Evolutionary conservation across 2,113 vertebrate species (phyloP), one percentile per base, ranked within the genome.

Genomic region (Hippocampus zosterae): DNA sequence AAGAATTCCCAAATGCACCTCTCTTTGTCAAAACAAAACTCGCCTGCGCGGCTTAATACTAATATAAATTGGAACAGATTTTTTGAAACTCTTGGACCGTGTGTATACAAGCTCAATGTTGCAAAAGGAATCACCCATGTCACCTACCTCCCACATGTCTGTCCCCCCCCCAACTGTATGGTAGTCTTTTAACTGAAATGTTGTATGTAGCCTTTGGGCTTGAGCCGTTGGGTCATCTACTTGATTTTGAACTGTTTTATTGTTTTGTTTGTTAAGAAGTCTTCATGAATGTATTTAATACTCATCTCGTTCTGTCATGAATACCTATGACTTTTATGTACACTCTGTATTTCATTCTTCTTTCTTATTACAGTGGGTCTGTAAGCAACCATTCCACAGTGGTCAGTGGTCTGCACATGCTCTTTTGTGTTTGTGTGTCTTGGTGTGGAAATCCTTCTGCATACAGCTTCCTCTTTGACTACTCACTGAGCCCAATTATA

Each of bases 221-320:
- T 63, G 66, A 81, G 71, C 75, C 74, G 37, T 79, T 76, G 68
- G 80, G 73, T 76, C 70, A 71, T 73, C 75, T 83, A 81, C 78
- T 86, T 73, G 64, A 15, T 68, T 8, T 72, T 46, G 67, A 84
- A 42, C 42, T 48, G 68, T 53, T 78, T 69, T 67, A 70, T 70
- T 15, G 80, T 76, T 80, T 82, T 56, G 41, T 83, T 84, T 82
- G 60, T 78, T 25, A 67, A 75, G 57, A 82, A 63, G 81, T 86
- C 75, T 83, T 78, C 78, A 89, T 91, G 89, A 91, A 91, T 92
- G 90, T 92, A 92, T 65, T 65, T 65, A 27, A 16, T 65, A 46
- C 41, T 65, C 41, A 25, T 74, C 62, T 79, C 65, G 33, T 76
- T 29, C 68, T 77, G 77, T 82, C 81, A 70, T 61, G 69, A 10